A percentile compares a stretch with the other conserved stretches of the same genome.
These are phyloP conservation scores for Petrosia ficiformis DNA, from an alignment of 37 sponge, comb jelly and placozoan species.

Conservation along the genomic window DNA sequence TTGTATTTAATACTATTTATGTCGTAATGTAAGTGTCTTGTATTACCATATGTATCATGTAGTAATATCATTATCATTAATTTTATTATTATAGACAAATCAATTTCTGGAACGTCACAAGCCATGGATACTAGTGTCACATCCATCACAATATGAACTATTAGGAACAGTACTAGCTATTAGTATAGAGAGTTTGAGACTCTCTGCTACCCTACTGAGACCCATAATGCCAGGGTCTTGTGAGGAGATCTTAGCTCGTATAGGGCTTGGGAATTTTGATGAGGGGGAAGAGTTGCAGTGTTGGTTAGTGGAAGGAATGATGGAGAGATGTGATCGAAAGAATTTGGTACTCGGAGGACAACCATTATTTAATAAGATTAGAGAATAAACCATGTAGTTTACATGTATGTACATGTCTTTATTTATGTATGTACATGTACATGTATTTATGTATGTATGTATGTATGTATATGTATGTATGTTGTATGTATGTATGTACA, in stretches of 20 bases:
- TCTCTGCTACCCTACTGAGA: conserved; percentile 45
- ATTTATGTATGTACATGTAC: no score
- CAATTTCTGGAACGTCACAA: conserved; percentile 41
- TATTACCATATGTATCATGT: neutral
- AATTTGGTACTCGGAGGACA: no score
- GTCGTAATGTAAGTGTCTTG: no score
- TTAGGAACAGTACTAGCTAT: conserved; percentile 45
- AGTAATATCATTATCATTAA: neutral
- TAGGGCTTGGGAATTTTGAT: conserved; percentile 18
- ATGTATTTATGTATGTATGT: no score
- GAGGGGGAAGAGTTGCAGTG: neutral
- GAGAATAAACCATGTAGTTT: no score
- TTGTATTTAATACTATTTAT: no score
- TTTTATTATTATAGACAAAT: conserved; percentile 49
- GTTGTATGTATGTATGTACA: no score
- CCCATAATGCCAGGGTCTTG: conserved; percentile 62
- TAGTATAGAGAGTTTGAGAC: conserved; percentile 54
- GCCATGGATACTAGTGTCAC: conserved; percentile 68
- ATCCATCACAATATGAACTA: conserved; percentile 17
- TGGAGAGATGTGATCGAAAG: no score
- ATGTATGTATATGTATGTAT: no score
- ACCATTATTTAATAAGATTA: no score
- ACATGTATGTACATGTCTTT: no score
- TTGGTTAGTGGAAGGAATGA: no score
- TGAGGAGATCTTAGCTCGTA: conserved; percentile 9